These are phyloP conservation scores for Drosophila mayri DNA, from an alignment of 1,140 invertebrate species.

Conservation along the genomic window DNA sequence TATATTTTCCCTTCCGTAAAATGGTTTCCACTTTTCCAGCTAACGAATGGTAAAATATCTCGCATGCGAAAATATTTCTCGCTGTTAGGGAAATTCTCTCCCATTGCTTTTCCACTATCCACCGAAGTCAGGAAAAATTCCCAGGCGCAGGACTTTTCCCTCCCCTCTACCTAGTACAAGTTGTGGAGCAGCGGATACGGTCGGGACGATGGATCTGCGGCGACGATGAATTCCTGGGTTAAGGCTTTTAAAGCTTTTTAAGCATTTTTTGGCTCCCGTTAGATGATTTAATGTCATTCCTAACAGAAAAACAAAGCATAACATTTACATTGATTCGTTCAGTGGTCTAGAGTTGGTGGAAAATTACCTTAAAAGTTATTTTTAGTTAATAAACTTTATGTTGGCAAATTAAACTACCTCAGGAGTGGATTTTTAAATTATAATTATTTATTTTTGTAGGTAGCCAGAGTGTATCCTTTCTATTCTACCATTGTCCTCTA, in stretches of 20 bases:
- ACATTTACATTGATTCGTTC: neutral
- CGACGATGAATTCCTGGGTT: conserved; percentile 5
- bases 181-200: neutral
- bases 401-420: neutral
- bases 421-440: too few relatives aligned
- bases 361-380: neutral
- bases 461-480: too few relatives aligned
- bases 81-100: conserved; percentile 65
- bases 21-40: neutral
- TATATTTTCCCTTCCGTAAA: neutral
- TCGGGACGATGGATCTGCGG: neutral
- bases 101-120: neutral
- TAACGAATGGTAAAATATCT: conserved; percentile 17
- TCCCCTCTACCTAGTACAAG: neutral
- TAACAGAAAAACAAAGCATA: neutral
- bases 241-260: conserved; percentile 31
- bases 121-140: conserved; percentile 23
- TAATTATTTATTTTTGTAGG: too few relatives aligned
- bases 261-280: conserved; percentile 49
- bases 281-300: neutral
- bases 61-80: conserved; percentile 55
- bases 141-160: conserved; percentile 40
- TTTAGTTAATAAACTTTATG: neutral
- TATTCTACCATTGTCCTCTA: too few relatives aligned
- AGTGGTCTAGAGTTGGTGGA: neutral